These are phyloP conservation scores for Thymallus thymallus DNA, from an alignment of 2,113 vertebrate species.

Conservation along the genomic window DNA sequence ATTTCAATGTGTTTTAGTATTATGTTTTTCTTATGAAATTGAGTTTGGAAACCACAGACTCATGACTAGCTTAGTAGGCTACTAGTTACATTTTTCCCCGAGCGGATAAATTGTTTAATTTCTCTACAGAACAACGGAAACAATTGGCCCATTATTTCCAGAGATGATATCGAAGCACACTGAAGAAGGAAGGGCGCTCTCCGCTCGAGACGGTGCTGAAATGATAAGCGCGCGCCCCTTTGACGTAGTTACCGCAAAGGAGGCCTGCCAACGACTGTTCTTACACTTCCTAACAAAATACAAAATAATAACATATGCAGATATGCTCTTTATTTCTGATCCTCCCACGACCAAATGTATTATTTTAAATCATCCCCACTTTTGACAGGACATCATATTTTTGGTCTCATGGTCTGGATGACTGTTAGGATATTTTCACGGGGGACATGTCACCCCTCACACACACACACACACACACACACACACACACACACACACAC, in stretches of 20 bases:
- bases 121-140: not conserved
- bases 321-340: too few species aligned
- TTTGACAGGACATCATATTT: not conserved
- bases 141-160: not conserved
- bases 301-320: too few species aligned
- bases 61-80: not conserved
- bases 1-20: not conserved
- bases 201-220: constrained; percentile 72
- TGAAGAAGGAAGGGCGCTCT: constrained; percentile 58
- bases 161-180: constrained; percentile 21
- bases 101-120: not conserved
- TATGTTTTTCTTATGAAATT: not conserved
- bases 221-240: constrained; percentile 11
- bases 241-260: too few species aligned
- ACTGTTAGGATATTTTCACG: not conserved
- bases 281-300: too few species aligned
- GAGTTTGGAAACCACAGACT: too few species aligned
- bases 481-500: too few species aligned
- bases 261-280: too few species aligned
- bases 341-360: too few species aligned
- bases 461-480: too few species aligned
- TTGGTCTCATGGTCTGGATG: not conserved
- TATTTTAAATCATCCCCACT: not conserved
- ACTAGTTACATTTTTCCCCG: not conserved
- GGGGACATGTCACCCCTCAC: too few species aligned